Base-by-base conservation (phyloP, 1,140 invertebrate species). In the Tetragonula clypearis region DNA sequence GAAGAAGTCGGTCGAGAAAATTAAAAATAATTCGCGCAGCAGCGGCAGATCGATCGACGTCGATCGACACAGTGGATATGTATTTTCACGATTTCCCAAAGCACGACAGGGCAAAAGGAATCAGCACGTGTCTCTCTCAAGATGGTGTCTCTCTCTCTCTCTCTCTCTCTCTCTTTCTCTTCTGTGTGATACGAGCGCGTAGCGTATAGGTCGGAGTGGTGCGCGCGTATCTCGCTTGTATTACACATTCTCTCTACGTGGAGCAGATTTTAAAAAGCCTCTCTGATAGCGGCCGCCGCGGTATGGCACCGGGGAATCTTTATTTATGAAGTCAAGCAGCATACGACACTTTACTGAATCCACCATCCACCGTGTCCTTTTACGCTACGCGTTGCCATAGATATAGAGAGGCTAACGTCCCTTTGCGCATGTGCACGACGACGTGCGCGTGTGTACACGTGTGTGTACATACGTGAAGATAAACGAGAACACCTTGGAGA, bases 261-360 rank as follows among this genome's bases (percentile, higher is more conserved):
- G 80, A 60, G 35, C 66, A 82, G 86, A 89, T 90, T 90, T 84
- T 86, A 90, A 90, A 89, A 90, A 89, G 82, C 88, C 66, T 35
- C 79, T 89, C 85, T 85, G 82, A 87, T 87, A 87, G 65, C 69
- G 84, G 58, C 56, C 68, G 41, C 41, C 41, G 41, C 41, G 41
- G 41, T 49, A 49, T 49, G 87, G 79, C 72, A 76, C 69, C 55
- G 58, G 79, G 83, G 85, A 89, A 89, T 90, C 88, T 90, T 89
- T 90, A 90, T 90, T 89, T 90, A 90, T 90, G 86, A 90, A 90
- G 84, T 79, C 88, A 81, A 89, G 72, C 87, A 72, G 80, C 79
- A 87, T 73, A 79, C 72, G 77, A 68, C 86, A 81, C 86, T 90
- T 83, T 86, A 83, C 86, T 35, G 80, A 71, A 90, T 90, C 75